Evolutionary conservation across 2,113 vertebrate species (phyloP), one percentile per base, ranked within the genome.

Genomic region (Emydocephalus ijimae): DNA sequence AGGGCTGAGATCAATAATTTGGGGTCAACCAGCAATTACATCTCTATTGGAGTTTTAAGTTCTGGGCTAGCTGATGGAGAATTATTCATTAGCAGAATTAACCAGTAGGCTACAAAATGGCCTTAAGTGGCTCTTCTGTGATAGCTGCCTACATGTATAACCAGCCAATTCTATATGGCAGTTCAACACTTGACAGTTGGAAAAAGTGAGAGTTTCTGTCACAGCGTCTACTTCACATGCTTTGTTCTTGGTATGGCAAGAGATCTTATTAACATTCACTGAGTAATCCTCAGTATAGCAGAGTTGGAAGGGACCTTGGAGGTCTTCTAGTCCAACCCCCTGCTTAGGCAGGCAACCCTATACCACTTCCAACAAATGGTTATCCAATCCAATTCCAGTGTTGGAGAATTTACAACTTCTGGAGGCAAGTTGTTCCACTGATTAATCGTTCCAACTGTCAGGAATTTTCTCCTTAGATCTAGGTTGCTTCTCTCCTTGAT

Each of bases 11-110:
- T 87, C 74, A 57, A 93, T 93, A 88, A 81, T 23, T 54, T 39
- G 54, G 86, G 69, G 64, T 87, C 90, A 91, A 39, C 61, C 48
- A 88, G 64, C 90, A 91, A 89, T 91, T 88, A 88, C 52, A 57
- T 24, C 64, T 50, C 89, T 23, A 23, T 57, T 29, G 5, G 61
- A 56, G 50, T 43, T 87, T 20, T 81, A 48, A 6, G 54, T 50
- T 89, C 45, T 92, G 64, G 43, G 57, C 54, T 64, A 92, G 54
- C 10, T 74, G 56, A 6, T 23, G 20, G 87, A 81, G 39, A 89
- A 50, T 48, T 55, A 4, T 55, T 92, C 43, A 89, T 85, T 89
- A 92, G 43, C 39, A 74, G 29, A 64, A 39, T 15, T 74, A 69
- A 88, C 45, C 45, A 61, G 64, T 24, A 4, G 59, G 9, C 3